Evolutionary conservation across 37 sponge, comb jelly and placozoan genomes (phyloP), one percentile per base, ranked within the genome.

Genomic region (Oscarella lobularis): DNA sequence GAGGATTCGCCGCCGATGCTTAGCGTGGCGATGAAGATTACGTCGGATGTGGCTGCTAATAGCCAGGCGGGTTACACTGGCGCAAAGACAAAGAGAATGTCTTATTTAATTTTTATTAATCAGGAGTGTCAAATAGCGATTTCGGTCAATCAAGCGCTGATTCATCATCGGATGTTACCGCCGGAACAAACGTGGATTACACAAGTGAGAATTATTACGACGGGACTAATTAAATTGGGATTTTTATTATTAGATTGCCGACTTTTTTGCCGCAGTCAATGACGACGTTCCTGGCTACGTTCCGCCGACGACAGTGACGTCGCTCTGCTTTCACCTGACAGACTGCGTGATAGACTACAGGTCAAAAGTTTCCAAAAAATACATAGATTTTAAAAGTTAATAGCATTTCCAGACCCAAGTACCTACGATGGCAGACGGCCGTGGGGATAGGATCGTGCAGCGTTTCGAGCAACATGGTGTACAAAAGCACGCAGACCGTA

Each of bases 131-230:
- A n/a, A n/a, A n/a, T n/a, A n/a, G 79, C 89, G n/a, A 76, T 88
- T 55, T 71, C 71, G 38, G 33, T 88, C 33, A 27, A 34, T 1
- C 40, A 81, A 65, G 60, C 85, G 0, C 1, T 67, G 33, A 30
- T 88, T 0, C 31, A 75, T 2, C 77, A 83, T 67, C 72, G 67
- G 31, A 37, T 81, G 32, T 84, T 84, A 33, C 72, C 75, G 14
- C 33, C 73, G 2, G 76, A 66, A 36, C 41, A 74, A 37, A 67
- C 66, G 35, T 74, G 77, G 73, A 73, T 88, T 36, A 32, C 68
- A 67, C 89, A 88, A 77, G 89, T 88, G 54, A 83, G 76, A 48
- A 9, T n/a, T n/a, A n/a, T n/a, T n/a, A n/a, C n/a, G n/a, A n/a
- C n/a, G n/a, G n/a, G n/a, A n/a, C n/a, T n/a, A n/a, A n/a, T n/a